Base-by-base conservation (phyloP, 2,797 vertebrate species). In the Rhabdophis nuchalis region DNA sequence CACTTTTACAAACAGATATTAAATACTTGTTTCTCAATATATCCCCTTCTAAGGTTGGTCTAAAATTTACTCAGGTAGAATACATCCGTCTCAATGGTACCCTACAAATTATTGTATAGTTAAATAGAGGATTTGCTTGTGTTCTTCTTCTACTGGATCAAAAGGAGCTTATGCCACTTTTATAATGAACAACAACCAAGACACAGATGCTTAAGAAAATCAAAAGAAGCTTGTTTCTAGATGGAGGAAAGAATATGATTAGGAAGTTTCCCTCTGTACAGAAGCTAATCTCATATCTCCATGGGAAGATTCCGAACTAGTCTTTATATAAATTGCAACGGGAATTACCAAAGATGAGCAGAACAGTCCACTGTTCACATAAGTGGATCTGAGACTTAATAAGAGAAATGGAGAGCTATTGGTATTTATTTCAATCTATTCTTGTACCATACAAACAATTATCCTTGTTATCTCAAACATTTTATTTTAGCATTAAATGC, bases 351-450 rank as follows among this genome's bases (percentile, higher is more conserved):
- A 54, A n/a, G 61, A 61, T 50, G 50, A 91, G 46, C 29, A 85
- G 88, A 50, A 87, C 53, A 58, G 12, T 88, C 14, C 1, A 46
- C 1, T 3, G 41, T 92, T 90, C 61, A 46, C 64, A 77, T 61
- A n/a, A 60, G 91, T 82, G 87, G 90, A 95, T 88, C 87, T 27
- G 86, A 90, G 91, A 32, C 7, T 2, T 64, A 60, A 14, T 1
- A 93, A 85, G 23, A 68, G 11, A 68, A 86, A 20, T 0, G 1
- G 32, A 54, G 0, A 82, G 36, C 88, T 89, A 29, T 60, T 86
- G 92, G 25, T 87, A 88, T 86, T 91, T 96, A 88, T 94, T 87
- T 95, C 96, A 95, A 58, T 95, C 96, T 91, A 93, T 72, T 90
- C 89, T 91, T 93, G 92, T 89, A 89, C 5, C 41, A n/a, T n/a